Evolutionary conservation across 2,797 vertebrate genomes (phyloP).

Genomic region (Linurgus olivaceus): DNA sequence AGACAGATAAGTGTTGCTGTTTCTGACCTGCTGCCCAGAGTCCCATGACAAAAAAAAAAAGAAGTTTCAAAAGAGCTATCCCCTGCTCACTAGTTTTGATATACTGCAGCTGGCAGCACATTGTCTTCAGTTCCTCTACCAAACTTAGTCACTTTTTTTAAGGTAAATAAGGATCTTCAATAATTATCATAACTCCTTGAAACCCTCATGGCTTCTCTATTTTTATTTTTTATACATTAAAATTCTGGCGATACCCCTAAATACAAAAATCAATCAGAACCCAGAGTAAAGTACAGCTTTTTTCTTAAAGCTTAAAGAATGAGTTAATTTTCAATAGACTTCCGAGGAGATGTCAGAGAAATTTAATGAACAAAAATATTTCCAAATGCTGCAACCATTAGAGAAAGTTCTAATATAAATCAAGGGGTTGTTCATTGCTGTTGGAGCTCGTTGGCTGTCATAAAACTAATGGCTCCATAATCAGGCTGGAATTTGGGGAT

Average conservation of each 20-base stretch:
- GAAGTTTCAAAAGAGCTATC: not conserved
- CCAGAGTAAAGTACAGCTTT: not conserved
- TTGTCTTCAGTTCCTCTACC: not conserved
- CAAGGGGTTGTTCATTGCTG: not conserved
- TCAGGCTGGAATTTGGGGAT: not conserved
- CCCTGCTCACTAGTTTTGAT: not conserved
- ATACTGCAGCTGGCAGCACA: not conserved
- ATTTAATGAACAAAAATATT: not conserved
- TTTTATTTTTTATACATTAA: not conserved
- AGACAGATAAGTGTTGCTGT: not conserved
- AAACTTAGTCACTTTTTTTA: not conserved
- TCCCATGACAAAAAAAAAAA: not conserved
- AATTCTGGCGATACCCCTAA: not conserved
- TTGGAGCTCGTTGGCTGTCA: not conserved
- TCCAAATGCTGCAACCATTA: not conserved
- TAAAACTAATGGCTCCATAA: not conserved
- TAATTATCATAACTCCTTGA: not conserved
- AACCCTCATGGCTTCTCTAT: not conserved
- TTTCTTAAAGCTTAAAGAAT: not conserved
- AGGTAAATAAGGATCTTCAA: not conserved
- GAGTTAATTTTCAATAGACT: not conserved
- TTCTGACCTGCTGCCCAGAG: not conserved
- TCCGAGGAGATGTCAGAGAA: not conserved
- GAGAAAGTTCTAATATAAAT: not conserved
- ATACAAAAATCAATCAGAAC: not conserved